phyloP scores from a whole-genome alignment of 2,888 invertebrate species.

The Himalopsyche anomala region DNA sequence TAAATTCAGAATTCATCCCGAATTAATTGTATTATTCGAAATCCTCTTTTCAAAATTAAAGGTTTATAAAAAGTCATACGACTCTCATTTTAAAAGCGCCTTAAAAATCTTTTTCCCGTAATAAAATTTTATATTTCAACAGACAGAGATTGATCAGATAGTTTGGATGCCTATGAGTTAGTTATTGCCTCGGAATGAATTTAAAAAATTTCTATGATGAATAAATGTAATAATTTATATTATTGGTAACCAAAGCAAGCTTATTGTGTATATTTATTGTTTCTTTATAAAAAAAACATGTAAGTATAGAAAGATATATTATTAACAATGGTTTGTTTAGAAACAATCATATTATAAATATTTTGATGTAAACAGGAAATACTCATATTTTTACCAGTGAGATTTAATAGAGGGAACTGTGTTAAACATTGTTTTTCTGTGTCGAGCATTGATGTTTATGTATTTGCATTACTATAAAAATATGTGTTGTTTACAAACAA shows the following conservation, averaged over 20 bases:
- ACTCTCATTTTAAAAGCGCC: too few relatives aligned
- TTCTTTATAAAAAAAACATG: conserved; percentile 59
- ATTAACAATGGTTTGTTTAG: conserved; percentile 62
- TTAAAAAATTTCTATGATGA: neutral
- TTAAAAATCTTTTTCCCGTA: too few relatives aligned
- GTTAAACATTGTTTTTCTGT: conserved; percentile 63
- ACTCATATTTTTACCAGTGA: conserved; percentile 54
- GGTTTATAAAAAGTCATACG: too few relatives aligned
- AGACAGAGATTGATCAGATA: neutral
- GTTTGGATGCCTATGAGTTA: conserved; percentile 16
- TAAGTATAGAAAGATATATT: conserved; percentile 58
- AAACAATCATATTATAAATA: conserved; percentile 58
- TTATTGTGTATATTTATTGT: conserved; percentile 62
- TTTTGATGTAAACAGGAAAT: conserved; percentile 62
- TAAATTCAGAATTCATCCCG: neutral
- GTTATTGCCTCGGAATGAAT: neutral
- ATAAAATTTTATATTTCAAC: too few relatives aligned
- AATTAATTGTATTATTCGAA: too few relatives aligned
- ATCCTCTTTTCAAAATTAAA: too few relatives aligned
- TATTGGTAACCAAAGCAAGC: conserved; percentile 63
- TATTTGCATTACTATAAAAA: conserved; percentile 63
- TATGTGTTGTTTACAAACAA: conserved; percentile 63
- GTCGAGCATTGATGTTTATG: conserved; percentile 64
- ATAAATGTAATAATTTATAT: conserved; percentile 51
- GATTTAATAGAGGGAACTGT: conserved; percentile 56